These are phyloP conservation scores for Drosophila lacertosa DNA, from an alignment of 1,140 invertebrate species.

Conservation along the genomic window DNA sequence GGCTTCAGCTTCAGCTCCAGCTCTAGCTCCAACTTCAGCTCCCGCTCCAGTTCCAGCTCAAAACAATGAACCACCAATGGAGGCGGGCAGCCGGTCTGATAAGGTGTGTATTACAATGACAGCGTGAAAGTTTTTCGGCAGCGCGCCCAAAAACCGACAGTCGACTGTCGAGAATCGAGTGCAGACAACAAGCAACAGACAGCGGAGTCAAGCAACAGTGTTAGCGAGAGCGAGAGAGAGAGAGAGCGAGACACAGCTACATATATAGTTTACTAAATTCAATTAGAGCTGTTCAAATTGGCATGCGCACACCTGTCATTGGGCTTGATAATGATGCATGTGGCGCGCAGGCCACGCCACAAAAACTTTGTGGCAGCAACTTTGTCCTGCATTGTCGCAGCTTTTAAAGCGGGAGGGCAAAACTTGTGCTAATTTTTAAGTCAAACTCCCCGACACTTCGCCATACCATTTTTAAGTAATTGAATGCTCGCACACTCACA, in stretches of 20 bases:
- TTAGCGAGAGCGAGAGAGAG: conserved; percentile 41
- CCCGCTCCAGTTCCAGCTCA: neutral
- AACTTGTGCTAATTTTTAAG: conserved; percentile 47
- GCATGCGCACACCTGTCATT: conserved; percentile 80
- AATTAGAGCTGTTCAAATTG: conserved; percentile 78
- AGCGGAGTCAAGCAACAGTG: neutral
- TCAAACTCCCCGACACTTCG: conserved; percentile 58
- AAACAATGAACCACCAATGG: conserved; percentile 42
- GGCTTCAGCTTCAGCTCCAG: conserved; percentile 30
- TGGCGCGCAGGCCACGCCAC: conserved; percentile 60
- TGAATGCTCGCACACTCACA: conserved; percentile 31
- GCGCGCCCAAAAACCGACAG: conserved; percentile 17
- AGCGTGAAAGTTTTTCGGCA: conserved; percentile 69
- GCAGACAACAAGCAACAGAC: conserved; percentile 17
- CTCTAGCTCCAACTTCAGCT: conserved; percentile 7
- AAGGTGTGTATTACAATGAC: conserved; percentile 81
- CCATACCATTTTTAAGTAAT: conserved; percentile 62
- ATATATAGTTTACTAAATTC: conserved; percentile 76
- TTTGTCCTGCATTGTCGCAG: conserved; percentile 50
- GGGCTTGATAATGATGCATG: conserved; percentile 78
- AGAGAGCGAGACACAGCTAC: conserved; percentile 37
- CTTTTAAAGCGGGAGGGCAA: conserved; percentile 42
- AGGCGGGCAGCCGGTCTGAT: conserved; percentile 33
- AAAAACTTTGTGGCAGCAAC: conserved; percentile 64
- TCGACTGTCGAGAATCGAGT: conserved; percentile 3